Percentiles rank a stretch among this genome's conserved stretches.
Evolutionary conservation across 2,113 vertebrate genomes (phyloP).

Genomic region (Manacus vitellinus): DNA sequence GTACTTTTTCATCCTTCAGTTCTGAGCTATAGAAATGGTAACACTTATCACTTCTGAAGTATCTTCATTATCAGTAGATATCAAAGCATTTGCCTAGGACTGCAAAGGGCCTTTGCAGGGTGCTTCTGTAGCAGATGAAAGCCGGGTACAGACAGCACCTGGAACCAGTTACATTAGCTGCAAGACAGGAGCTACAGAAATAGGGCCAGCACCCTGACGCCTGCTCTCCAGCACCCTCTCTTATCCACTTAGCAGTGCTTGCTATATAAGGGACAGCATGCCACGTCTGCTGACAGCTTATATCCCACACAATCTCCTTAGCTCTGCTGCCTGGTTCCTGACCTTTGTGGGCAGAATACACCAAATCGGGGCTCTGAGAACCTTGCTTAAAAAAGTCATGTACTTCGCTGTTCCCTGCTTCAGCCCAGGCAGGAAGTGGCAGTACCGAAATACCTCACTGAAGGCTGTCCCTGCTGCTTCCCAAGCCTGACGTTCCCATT

Average conservation of each 20-base stretch:
- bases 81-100: neutral
- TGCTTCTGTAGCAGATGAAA: neutral
- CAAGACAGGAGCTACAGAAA: neutral
- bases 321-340: neutral
- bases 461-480: neutral
- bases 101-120: neutral
- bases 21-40: rapidly evolving
- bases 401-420: neutral
- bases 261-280: neutral
- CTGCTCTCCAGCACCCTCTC: neutral
- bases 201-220: neutral
- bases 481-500: neutral
- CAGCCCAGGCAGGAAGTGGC: neutral
- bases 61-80: neutral
- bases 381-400: neutral
- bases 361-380: neutral
- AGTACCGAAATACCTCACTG: neutral
- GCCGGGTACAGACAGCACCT: neutral
- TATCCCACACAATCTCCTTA: slow-evolving; percentile 35
- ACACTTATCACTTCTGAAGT: rapidly evolving
- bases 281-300: neutral
- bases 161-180: neutral
- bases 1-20: neutral
- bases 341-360: neutral
- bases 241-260: slow-evolving; percentile 7